A percentile compares a stretch with the other conserved stretches of the same genome.
Evolutionary conservation across 2,113 vertebrate species (phyloP).

Genomic region (Indicator indicator): DNA sequence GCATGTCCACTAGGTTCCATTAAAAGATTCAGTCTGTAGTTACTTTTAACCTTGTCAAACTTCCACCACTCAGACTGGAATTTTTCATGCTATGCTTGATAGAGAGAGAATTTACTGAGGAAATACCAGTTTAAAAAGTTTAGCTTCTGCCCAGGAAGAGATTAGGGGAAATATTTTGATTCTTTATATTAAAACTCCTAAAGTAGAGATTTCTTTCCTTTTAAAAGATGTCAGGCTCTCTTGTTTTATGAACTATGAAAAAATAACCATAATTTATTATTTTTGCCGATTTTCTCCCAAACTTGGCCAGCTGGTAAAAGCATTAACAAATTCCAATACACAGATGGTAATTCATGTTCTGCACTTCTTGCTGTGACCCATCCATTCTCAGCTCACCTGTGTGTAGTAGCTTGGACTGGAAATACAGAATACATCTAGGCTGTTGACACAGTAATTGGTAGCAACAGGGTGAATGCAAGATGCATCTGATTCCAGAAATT

Average conservation of each 20-base stretch:
- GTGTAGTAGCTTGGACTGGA: not conserved
- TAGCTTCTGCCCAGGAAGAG: not conserved
- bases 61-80: not conserved
- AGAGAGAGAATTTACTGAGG: not conserved
- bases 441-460: not conserved
- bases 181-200: not conserved
- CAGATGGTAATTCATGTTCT: not conserved
- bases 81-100: not conserved
- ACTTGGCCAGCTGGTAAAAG: not conserved
- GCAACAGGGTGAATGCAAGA: not conserved
- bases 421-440: not conserved
- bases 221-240: not conserved
- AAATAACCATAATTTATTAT: not conserved
- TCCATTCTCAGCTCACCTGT: not conserved
- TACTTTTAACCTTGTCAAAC: constrained; percentile 17
- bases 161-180: not conserved
- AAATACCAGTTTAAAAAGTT: not conserved
- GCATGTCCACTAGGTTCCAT: not conserved
- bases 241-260: not conserved
- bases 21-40: not conserved
- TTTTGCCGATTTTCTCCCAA: not conserved
- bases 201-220: not conserved
- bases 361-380: not conserved
- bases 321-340: not conserved
- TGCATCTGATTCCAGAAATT: not conserved